Base-by-base conservation (phyloP, 1,140 invertebrate species). In the Conus ventricosus region DNA sequence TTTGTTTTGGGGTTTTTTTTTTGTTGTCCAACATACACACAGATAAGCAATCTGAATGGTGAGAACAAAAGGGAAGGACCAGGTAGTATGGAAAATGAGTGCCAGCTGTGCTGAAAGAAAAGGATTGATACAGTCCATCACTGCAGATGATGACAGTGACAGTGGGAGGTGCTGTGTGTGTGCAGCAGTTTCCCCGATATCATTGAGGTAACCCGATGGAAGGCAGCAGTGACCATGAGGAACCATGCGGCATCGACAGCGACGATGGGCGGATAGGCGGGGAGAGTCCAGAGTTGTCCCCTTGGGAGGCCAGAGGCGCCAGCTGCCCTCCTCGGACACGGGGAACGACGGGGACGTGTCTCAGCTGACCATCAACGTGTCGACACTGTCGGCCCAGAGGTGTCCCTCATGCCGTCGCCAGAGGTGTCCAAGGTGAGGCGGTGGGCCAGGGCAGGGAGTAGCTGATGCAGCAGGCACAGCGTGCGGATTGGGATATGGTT, bases 371-470 rank as follows among this genome's bases (percentile, higher is more conserved):
- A 91, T 92, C 87, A 93, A 92, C 76, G 92, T 91, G 17, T 93
- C 93, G 57, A 94, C 94, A 0, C 91, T 93, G 20, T 94, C 94
- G 8, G 94, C 93, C 94, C 94, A 17, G 94, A 94, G 83, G 93
- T 94, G 15, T 94, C 93, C 6, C 88, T 94, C 13, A 91, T 94
- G 82, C 94, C 94, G 23, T 94, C 94, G 27, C 94, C 94, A 57
- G 93, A 93, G 81, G 91, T 94, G 82, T 91, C 90, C 71, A 94
- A 94, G 92, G 94, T 93, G 88, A 55, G 67, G 57, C 39, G 3
- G 39, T 39, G 39, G 39, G 39, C 39, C 39, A 39, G 39, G 17
- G 60, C 0, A 63, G 60, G 60, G 60, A 63, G 60, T 1, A 20
- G 17, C 60, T 2, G 4, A 39, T 39, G 39, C 39, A 39, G 39